Percentiles rank a stretch among this genome's conserved stretches.
Conservation (phyloP, 1,140 invertebrate species). For the Dufourea novaeangliae region DNA sequence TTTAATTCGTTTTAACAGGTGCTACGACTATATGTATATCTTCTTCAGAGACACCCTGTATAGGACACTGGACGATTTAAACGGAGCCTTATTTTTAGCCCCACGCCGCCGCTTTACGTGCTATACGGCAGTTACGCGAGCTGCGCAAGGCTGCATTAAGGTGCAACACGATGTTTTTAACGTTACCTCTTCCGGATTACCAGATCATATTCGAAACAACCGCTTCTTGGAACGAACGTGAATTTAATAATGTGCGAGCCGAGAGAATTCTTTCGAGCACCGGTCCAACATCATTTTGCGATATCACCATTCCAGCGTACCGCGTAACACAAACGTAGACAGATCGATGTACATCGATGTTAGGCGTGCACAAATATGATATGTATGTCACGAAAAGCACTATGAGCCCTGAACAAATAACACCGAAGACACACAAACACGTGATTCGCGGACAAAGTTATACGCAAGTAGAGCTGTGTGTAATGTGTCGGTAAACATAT, state of each 20-base stretch:
- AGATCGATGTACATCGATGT: background rate
- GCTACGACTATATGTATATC: background rate
- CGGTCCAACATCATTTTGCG: background rate
- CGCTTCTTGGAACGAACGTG: background rate
- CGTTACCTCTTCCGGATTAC: background rate
- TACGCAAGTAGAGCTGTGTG: background rate
- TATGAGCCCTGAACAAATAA: conserved; percentile 13
- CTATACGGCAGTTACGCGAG: conserved; percentile 12
- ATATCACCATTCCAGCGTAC: background rate
- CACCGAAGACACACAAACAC: background rate
- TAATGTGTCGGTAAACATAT: conserved; percentile 20
- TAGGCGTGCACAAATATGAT: background rate
- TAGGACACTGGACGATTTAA: background rate
- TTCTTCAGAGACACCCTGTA: background rate
- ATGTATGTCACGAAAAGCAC: background rate
- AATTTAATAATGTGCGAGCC: background rate
- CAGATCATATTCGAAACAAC: background rate
- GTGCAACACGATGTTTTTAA: conserved; percentile 22
- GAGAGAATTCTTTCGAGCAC: background rate
- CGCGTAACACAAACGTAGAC: background rate
- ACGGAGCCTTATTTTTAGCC: conserved; percentile 5
- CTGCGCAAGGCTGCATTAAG: background rate
- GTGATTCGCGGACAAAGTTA: background rate
- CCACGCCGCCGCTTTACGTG: conserved; percentile 31
- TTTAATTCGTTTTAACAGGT: too few relatives aligned